These are phyloP conservation scores for Phenganax subtilis DNA, from an alignment of 92 coral and sea anemone genomes.

Conservation along the genomic window DNA sequence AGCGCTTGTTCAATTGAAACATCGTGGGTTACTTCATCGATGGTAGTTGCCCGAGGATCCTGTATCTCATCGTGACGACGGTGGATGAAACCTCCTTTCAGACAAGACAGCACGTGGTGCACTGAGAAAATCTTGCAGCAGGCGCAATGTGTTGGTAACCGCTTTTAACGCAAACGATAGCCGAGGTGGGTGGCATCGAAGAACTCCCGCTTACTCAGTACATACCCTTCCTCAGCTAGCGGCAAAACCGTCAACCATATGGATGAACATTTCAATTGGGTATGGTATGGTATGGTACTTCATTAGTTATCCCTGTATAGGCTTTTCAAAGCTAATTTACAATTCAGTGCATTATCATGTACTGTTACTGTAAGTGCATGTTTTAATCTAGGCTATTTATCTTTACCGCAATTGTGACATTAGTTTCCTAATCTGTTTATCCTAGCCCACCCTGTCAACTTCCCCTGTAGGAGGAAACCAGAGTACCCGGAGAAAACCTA, in stretches of 20 bases:
- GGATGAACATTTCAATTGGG: slow-evolving; percentile 37
- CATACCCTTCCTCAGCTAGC: background rate
- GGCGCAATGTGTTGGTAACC: background rate
- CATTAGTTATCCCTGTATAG: too few relatives aligned
- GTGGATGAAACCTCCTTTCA: slow-evolving; percentile 26
- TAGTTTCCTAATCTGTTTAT: too few relatives aligned
- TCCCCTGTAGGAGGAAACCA: too few relatives aligned
- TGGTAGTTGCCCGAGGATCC: slow-evolving; percentile 28
- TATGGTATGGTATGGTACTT: too few relatives aligned
- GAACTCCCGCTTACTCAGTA: slow-evolving; percentile 19
- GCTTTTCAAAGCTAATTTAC: too few relatives aligned
- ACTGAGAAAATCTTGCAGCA: slow-evolving; percentile 14
- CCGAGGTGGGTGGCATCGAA: slow-evolving; percentile 12
- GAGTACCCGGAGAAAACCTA: too few relatives aligned
- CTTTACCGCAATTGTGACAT: too few relatives aligned
- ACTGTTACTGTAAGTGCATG: too few relatives aligned
- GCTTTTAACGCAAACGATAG: slow-evolving; percentile 2
- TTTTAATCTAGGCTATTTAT: too few relatives aligned
- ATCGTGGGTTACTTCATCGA: slow-evolving; percentile 8
- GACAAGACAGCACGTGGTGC: slow-evolving; percentile 21
- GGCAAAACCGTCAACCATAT: slow-evolving; percentile 39
- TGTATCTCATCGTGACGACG: slow-evolving; percentile 9
- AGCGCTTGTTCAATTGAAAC: slow-evolving; percentile 9
- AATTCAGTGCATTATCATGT: too few relatives aligned
- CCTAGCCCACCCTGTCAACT: too few relatives aligned